Evolutionary conservation across 2,797 vertebrate species (phyloP), one percentile per base, ranked within the genome.

Genomic region (Adelosebastes latens): DNA sequence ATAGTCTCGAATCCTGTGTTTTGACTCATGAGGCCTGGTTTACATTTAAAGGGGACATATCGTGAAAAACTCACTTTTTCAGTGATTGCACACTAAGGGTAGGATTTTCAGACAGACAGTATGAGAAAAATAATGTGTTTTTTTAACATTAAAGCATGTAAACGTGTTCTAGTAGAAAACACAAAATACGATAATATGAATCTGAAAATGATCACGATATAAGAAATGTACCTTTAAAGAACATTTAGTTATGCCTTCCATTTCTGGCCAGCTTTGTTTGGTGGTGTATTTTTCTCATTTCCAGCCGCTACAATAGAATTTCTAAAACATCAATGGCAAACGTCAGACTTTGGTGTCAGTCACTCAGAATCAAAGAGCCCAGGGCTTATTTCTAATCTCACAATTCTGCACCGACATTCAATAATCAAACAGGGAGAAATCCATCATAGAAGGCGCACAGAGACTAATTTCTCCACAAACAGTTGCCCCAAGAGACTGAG

Each of bases 361-460:
- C 76, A 80, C 68, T 71, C 70, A 39, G 68, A 79, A 79, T 84
- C 77, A 89, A 82, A 89, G 64, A 71, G 76, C 80, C 63, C 2
- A 18, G 27, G 75, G 72, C 25, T 80, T 84, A 77, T 80, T 90
- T 75, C 75, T 80, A 81, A 88, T 87, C 79, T 87, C 60, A 56
- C 83, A 36, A 79, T 82, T 67, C 81, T 59, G 77, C 69, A 62
- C 24, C 20, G 4, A 64, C 75, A 77, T 85, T 83, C 82, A 76
- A 85, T 80, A 85, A 89, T 84, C 82, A 87, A 82, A 90, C 66
- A 29, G 58, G 22, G 75, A 83, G 77, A 82, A 86, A 90, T 87
- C 87, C 82, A 84, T 89, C 88, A 86, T 29, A 20, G 79, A 34
- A 22, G 73, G 62, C 0, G 18, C 60, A 62, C 36, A 59, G 80